Conservation (phyloP, 2,888 invertebrate genomes). For the Pristionchus fissidentatus region DNA sequence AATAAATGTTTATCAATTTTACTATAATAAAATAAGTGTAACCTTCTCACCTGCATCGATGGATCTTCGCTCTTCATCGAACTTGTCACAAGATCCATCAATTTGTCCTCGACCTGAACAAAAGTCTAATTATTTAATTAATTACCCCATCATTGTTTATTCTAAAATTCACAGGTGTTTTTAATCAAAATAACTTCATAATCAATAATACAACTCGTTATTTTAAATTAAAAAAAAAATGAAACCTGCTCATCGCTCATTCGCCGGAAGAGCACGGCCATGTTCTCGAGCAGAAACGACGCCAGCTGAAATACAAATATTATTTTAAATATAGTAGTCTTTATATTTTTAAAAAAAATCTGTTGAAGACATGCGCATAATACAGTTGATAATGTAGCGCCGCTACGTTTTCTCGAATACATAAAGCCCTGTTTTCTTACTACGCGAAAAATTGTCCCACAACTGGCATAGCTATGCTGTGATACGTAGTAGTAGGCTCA, state of each 20-base stretch:
- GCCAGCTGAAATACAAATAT: conserved; percentile 67
- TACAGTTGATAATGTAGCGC: no score
- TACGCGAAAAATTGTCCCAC: no score
- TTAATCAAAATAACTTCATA: not conserved
- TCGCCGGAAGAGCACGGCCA: conserved; percentile 70
- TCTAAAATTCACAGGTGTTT: not conserved
- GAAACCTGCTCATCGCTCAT: conserved; percentile 70
- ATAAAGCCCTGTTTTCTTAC: no score
- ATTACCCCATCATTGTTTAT: not conserved
- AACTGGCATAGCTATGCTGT: no score
- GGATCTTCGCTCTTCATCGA: conserved; percentile 64
- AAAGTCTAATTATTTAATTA: not conserved
- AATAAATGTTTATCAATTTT: not conserved
- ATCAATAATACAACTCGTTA: not conserved
- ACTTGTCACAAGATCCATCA: conserved; percentile 64
- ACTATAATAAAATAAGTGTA: not conserved
- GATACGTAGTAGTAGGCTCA: no score
- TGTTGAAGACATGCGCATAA: no score
- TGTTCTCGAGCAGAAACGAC: conserved; percentile 68
- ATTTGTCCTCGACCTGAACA: conserved; percentile 47
- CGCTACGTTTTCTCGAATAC: no score
- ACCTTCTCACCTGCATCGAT: conserved; percentile 55
- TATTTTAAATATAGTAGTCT: not conserved
- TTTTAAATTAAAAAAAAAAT: conserved; percentile 41
- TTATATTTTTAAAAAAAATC: not conserved